phyloP scores from a whole-genome alignment of 2,888 invertebrate species.

The Teleiodes luculella region DNA sequence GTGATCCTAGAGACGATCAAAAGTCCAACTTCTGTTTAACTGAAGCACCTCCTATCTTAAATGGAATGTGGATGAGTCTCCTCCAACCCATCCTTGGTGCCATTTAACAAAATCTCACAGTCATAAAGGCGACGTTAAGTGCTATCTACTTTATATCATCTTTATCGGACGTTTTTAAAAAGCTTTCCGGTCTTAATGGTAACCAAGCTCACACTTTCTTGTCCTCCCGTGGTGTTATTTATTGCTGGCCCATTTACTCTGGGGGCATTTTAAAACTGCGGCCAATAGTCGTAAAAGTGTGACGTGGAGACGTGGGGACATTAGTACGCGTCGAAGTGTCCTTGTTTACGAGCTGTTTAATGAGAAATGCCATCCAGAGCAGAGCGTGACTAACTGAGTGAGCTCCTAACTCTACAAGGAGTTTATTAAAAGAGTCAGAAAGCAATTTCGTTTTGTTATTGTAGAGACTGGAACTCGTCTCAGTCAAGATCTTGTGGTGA shows the following conservation, averaged over 20 bases:
- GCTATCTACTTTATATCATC: conserved; percentile 11
- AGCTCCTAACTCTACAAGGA: conserved; percentile 31
- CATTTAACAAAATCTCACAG: conserved; percentile 8
- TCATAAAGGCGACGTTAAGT: conserved; percentile 3
- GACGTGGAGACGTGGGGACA: conserved; percentile 56
- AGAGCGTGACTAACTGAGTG: conserved; percentile 54
- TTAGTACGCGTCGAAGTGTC: conserved; percentile 65
- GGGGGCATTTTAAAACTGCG: conserved; percentile 48
- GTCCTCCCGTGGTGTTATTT: conserved; percentile 38
- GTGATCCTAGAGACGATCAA: background rate
- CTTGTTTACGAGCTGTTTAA: conserved; percentile 68
- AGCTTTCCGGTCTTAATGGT: conserved; percentile 33
- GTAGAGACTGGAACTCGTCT: conserved; percentile 14
- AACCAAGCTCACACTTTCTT: conserved; percentile 39
- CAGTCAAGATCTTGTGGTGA: background rate
- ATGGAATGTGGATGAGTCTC: background rate
- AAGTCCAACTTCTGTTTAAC: background rate
- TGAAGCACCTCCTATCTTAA: background rate
- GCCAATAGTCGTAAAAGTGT: conserved; percentile 60
- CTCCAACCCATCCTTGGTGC: background rate
- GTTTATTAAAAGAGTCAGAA: conserved; percentile 35
- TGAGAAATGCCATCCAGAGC: conserved; percentile 61
- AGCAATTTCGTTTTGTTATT: conserved; percentile 35
- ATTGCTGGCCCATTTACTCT: conserved; percentile 41
- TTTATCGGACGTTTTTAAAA: conserved; percentile 15